A percentile compares a stretch with the other conserved stretches of the same genome.
phyloP scores from a whole-genome alignment of 2,113 vertebrate genomes.

The Chloropsis cyanopogon region DNA sequence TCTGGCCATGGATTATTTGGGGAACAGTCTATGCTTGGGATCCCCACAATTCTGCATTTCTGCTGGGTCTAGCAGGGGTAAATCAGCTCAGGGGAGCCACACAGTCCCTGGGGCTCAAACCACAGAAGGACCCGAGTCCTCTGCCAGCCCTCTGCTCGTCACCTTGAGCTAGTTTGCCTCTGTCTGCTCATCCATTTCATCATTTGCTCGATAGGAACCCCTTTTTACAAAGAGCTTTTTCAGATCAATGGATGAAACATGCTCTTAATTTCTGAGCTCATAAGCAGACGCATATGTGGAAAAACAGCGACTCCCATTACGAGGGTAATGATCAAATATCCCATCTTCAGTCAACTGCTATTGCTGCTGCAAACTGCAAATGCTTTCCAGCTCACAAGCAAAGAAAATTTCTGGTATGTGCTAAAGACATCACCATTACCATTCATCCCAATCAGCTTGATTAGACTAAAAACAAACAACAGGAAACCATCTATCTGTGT shows the following conservation, averaged over 20 bases:
- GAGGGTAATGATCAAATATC: slow-evolving; percentile 18
- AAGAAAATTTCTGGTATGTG: slow-evolving; percentile 38
- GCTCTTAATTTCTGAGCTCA: slow-evolving; percentile 26
- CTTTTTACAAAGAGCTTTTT: slow-evolving; percentile 46
- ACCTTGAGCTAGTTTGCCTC: neutral
- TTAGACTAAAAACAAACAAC: slow-evolving; percentile 37
- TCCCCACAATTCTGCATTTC: neutral
- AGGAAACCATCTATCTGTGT: slow-evolving; percentile 23
- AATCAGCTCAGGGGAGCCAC: neutral
- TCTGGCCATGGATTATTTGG: neutral
- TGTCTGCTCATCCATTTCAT: slow-evolving; percentile 27
- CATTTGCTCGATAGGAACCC: neutral
- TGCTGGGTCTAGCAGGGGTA: neutral
- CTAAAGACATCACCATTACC: slow-evolving; percentile 38
- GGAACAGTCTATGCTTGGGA: neutral
- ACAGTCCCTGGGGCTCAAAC: neutral
- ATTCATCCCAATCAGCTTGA: slow-evolving; percentile 49
- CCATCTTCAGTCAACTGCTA: neutral
- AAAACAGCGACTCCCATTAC: neutral
- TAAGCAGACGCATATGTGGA: neutral
- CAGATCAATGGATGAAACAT: slow-evolving; percentile 15
- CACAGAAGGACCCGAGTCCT: rapidly evolving
- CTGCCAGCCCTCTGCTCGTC: neutral
- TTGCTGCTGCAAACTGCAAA: slow-evolving; percentile 12
- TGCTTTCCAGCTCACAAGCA: neutral